Evolutionary conservation across 2,797 vertebrate genomes (phyloP).

Genomic region (Pogoniulus pusillus): DNA sequence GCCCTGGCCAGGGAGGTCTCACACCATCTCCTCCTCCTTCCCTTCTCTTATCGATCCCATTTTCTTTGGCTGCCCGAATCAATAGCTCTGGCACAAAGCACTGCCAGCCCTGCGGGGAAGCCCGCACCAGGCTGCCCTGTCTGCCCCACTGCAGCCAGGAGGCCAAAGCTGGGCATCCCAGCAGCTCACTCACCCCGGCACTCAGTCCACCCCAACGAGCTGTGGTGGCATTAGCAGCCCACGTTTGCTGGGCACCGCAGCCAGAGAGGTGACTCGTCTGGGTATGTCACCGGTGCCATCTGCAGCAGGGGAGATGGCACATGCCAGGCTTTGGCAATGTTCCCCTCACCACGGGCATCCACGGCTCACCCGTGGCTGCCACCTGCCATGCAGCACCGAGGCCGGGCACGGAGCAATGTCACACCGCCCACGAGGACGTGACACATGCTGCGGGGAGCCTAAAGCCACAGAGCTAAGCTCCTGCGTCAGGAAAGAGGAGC

Average conservation of each 20-base stretch:
- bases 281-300: background rate
- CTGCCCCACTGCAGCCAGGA: background rate
- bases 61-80: constrained; percentile 2
- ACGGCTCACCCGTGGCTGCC: background rate
- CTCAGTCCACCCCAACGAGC: rapidly evolving
- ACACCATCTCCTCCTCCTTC: background rate
- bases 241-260: rapidly evolving
- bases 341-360: background rate
- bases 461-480: background rate
- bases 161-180: rapidly evolving
- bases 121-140: background rate
- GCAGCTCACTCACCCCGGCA: background rate
- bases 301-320: background rate
- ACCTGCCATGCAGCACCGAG: background rate
- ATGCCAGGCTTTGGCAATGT: background rate
- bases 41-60: constrained; percentile 9
- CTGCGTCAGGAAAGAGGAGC: background rate
- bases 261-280: background rate
- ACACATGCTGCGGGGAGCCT: background rate
- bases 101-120: background rate
- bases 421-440: background rate
- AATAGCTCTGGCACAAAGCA: constrained; percentile 9
- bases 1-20: background rate
- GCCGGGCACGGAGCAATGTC: constrained; percentile 40
- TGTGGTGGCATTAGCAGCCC: rapidly evolving